Evolutionary conservation across 2,113 vertebrate species (phyloP), one percentile per base, ranked within the genome.

Genomic region (Micromys minutus): DNA sequence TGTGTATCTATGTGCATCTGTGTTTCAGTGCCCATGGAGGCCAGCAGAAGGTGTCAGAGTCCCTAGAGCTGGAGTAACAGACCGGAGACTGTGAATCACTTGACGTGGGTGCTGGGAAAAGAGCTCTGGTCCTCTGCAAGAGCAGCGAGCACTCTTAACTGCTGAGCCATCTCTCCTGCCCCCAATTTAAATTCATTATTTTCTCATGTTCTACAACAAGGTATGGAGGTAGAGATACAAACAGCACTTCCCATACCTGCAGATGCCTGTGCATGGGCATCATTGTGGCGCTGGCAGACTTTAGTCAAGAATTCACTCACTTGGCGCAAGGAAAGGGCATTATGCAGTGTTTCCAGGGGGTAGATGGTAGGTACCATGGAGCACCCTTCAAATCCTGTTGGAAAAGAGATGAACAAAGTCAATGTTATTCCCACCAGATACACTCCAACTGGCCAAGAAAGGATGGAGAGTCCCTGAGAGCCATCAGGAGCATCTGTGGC

Each of bases 331-430:
- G 99, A 99, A 95, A 99, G 99, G 11, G 99, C 99, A 98, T 99
- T 99, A 98, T 99, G 99, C 97, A 99, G 99, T 9, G 99, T 99
- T 98, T 99, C 99, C 98, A 99, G 97, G 1, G 99, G 99, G 83
- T 99, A 99, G 97, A 99, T 99, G 93, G 99, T 99, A 94, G 99
- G 99, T 96, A 99, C 99, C 99, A 99, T 99, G 97, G 99, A 99
- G 97, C 99, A 99, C 97, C 99, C 99, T 98, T 99, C 99, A 93
- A 99, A 99, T 94, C 99, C 99, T 99, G 98, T 93, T 97, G 98
- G 96, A 98, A 97, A 98, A 97, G 74, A 98, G 74, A 98, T 79
- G 39, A 97, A 97, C 91, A 94, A 97, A 97, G 11, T 93, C 94
- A 97, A 29, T 91, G 79, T 93, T 95, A 96, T 90, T 97, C 55